Conservation (phyloP, 2,888 invertebrate genomes). For the Tipula lateralis region DNA sequence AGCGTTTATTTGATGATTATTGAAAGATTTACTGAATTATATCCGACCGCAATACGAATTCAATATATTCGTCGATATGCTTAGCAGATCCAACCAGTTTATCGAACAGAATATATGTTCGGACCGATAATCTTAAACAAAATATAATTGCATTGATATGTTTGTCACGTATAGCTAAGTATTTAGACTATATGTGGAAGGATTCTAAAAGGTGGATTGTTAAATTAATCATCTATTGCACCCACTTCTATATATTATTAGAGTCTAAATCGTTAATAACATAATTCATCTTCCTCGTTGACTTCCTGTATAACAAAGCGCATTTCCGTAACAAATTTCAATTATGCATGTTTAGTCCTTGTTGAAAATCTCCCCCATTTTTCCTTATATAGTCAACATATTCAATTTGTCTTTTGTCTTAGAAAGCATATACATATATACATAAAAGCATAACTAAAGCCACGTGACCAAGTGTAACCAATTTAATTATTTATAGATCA, state of each 20-base stretch:
- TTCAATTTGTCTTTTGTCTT: constrained; percentile 19
- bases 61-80: background rate
- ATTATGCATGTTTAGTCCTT: background rate
- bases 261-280: background rate
- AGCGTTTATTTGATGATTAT: constrained; percentile 5
- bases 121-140: background rate
- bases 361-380: background rate
- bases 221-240: background rate
- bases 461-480: constrained; percentile 24
- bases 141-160: background rate
- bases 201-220: background rate
- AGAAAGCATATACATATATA: background rate
- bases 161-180: background rate
- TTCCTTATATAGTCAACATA: background rate
- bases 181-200: background rate
- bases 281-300: background rate
- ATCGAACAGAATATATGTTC: background rate
- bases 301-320: background rate
- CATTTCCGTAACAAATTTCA: background rate
- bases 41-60: background rate
- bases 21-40: constrained; percentile 19
- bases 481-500: constrained; percentile 24
- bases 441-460: constrained; percentile 4
- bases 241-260: background rate
- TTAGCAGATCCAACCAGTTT: background rate